Conservation (phyloP, 2,888 invertebrate genomes). For the Pseudococcus viburni region DNA sequence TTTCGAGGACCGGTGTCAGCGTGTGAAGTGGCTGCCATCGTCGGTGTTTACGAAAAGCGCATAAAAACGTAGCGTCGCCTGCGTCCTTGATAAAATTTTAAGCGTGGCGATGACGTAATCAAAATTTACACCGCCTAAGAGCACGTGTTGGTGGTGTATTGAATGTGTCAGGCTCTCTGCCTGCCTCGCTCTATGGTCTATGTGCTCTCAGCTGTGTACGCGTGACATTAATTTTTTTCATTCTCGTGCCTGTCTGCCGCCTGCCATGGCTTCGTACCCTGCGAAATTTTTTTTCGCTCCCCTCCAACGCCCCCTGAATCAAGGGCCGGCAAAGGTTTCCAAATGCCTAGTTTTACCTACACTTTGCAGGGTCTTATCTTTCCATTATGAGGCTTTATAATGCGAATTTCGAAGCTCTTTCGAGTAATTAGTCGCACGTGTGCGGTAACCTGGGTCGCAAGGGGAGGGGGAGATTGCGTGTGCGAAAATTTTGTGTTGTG, state of each 20-base stretch:
- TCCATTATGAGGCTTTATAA: not conserved
- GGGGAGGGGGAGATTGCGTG: constrained; percentile 12
- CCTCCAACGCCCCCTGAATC: not conserved
- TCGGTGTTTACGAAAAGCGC: constrained; percentile 51
- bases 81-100: constrained; percentile 51
- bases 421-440: constrained; percentile 37
- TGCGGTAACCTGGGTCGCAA: not conserved
- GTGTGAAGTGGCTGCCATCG: not conserved
- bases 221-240: constrained; percentile 26
- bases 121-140: constrained; percentile 5
- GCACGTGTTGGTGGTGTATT: constrained; percentile 53
- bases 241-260: not conserved
- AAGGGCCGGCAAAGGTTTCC: not conserved
- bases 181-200: not conserved
- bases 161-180: constrained; percentile 40
- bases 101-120: constrained; percentile 53
- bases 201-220: constrained; percentile 6
- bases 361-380: not conserved
- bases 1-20: not conserved
- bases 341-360: not conserved
- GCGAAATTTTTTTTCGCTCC: not conserved
- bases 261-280: not conserved
- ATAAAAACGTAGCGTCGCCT: constrained; percentile 19
- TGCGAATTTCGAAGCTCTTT: not conserved
- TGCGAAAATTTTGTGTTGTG: not conserved